Evolutionary conservation across 2,797 vertebrate species (phyloP).

Genomic region (Amazona finschi): DNA sequence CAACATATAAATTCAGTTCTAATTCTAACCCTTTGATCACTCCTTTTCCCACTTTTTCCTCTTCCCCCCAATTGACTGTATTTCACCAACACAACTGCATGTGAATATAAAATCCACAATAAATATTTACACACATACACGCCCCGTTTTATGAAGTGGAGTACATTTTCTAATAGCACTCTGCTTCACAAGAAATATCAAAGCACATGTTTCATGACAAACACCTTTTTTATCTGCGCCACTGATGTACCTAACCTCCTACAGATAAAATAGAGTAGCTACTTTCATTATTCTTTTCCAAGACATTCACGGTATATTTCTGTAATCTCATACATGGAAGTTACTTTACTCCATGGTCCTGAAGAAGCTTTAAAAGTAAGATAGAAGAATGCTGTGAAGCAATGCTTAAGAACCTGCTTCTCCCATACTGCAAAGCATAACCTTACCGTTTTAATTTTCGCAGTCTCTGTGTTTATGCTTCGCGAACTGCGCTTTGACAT

Average conservation of each 20-base stretch:
- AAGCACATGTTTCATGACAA: background rate
- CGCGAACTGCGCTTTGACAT: constrained; percentile 83
- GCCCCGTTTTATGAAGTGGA: background rate
- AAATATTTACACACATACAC: background rate
- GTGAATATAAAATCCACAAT: background rate
- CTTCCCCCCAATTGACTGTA: background rate
- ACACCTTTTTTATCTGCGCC: background rate
- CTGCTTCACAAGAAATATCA: background rate
- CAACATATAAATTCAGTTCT: background rate
- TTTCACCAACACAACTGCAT: background rate
- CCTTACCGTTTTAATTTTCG: constrained; percentile 84
- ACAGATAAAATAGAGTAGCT: background rate
- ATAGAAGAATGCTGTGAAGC: background rate
- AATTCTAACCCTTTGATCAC: background rate
- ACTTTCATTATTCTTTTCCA: background rate
- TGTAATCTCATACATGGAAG: background rate
- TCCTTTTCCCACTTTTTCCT: background rate
- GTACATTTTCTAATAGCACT: background rate
- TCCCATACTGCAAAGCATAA: background rate
- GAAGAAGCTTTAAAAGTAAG: background rate
- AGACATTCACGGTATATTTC: background rate
- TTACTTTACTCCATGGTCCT: background rate
- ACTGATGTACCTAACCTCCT: background rate
- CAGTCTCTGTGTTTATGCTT: constrained; percentile 71
- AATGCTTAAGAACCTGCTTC: background rate